Evolutionary conservation across 2,797 vertebrate species (phyloP).

Genomic region (Aythya fuligula): DNA sequence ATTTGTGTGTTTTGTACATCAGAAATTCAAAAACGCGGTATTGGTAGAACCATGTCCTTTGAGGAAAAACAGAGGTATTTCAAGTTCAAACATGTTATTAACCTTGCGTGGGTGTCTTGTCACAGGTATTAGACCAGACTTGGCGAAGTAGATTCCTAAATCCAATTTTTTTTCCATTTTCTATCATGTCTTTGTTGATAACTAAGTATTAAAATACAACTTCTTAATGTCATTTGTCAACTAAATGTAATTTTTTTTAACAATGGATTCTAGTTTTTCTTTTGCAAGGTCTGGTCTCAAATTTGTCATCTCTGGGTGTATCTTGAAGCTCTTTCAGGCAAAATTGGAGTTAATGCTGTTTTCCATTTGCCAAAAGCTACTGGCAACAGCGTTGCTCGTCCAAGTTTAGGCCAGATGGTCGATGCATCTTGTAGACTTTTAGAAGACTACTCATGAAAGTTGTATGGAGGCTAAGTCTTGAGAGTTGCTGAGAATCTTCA

Average conservation of each 20-base stretch:
- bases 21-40: not conserved
- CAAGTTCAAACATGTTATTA: not conserved
- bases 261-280: not conserved
- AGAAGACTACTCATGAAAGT: not conserved
- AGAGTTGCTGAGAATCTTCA: not conserved
- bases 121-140: not conserved
- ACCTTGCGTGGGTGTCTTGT: not conserved
- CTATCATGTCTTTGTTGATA: not conserved
- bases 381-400: not conserved
- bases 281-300: not conserved
- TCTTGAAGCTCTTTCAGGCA: not conserved
- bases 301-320: not conserved
- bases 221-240: not conserved
- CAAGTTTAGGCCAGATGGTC: not conserved
- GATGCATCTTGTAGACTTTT: not conserved
- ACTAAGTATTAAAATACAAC: not conserved
- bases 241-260: not conserved
- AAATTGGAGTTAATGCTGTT: not conserved
- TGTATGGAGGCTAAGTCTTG: not conserved
- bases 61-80: not conserved
- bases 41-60: not conserved
- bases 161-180: not conserved
- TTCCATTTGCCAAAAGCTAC: not conserved
- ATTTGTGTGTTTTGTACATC: not conserved
- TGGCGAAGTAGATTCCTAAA: not conserved